Conservation (phyloP, 2,113 vertebrate species). For the Syrrhaptes paradoxus region DNA sequence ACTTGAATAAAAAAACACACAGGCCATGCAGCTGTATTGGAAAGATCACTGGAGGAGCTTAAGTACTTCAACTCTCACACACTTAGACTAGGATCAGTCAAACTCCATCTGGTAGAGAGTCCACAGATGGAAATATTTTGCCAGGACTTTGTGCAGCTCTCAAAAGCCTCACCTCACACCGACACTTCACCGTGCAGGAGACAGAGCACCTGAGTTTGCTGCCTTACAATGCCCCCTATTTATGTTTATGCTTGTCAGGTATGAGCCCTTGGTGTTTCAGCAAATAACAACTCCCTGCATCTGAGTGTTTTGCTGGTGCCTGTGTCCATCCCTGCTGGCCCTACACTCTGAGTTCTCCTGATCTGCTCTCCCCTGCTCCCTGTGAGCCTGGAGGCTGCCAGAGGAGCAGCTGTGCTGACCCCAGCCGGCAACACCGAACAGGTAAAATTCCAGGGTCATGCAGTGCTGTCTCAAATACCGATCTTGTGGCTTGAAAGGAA, state of each 20-base stretch:
- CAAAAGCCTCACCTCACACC: background rate
- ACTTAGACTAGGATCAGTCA: background rate
- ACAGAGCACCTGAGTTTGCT: background rate
- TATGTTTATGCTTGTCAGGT: background rate
- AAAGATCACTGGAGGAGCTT: background rate
- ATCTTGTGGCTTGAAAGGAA: background rate
- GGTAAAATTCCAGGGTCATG: fast-evolving
- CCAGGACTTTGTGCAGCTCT: background rate
- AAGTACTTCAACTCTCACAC: background rate
- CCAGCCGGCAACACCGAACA: background rate
- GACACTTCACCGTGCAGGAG: fast-evolving
- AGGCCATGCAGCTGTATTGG: background rate
- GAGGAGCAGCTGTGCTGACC: background rate
- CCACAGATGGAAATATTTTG: background rate
- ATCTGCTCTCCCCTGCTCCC: background rate
- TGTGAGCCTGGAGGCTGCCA: background rate
- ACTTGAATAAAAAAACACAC: background rate
- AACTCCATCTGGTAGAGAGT: background rate
- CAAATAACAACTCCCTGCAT: background rate
- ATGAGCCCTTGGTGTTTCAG: background rate
- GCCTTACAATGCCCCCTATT: fast-evolving
- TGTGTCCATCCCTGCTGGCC: background rate
- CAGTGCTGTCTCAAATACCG: fast-evolving
- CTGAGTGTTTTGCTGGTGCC: fast-evolving
- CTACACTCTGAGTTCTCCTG: fast-evolving